Evolutionary conservation across 2,797 vertebrate genomes (phyloP), one percentile per base, ranked within the genome.

Genomic region (Synanceia verrucosa): DNA sequence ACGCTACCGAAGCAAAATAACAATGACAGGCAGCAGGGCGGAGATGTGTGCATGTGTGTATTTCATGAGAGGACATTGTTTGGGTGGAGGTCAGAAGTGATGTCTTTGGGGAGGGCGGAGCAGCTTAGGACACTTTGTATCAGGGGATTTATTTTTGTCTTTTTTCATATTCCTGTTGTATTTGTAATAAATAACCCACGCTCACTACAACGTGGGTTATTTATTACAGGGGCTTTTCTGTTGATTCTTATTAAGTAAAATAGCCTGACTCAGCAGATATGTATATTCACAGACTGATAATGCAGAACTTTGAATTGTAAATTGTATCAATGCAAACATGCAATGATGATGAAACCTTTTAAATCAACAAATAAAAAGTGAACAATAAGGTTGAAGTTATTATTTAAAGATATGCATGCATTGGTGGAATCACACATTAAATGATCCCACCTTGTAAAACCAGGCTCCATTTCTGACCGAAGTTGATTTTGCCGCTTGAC

Each of bases 11-110:
- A 83, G 79, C 67, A 9, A 80, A 91, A 91, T 85, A 93, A 94
- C 93, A 93, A 94, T 92, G 90, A 93, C 88, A 89, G 89, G 76
- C 89, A 87, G 84, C 79, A 65, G 89, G 89, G 89, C 68, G 90
- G 88, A 81, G 73, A 73, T 86, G 70, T 73, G 77, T 85, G 83
- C 88, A 6, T 80, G 29, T 79, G 55, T 79, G 73, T 55, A 28
- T 57, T n/a, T n/a, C n/a, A n/a, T n/a, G n/a, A n/a, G n/a, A n/a
- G n/a, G n/a, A n/a, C n/a, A 76, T 81, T 83, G 79, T 87, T 72
- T 85, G 70, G 70, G 79, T 71, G 74, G 84, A 85, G 79, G 84
- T 82, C 73, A 82, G 46, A 79, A 76, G 62, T 1, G 3, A 43
- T 76, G 26, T 79, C 67, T 62, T 16, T 29, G 29, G 31, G 46